These are phyloP conservation scores for Cylas formicarius DNA, from an alignment of 1,140 invertebrate genomes.

Conservation along the genomic window DNA sequence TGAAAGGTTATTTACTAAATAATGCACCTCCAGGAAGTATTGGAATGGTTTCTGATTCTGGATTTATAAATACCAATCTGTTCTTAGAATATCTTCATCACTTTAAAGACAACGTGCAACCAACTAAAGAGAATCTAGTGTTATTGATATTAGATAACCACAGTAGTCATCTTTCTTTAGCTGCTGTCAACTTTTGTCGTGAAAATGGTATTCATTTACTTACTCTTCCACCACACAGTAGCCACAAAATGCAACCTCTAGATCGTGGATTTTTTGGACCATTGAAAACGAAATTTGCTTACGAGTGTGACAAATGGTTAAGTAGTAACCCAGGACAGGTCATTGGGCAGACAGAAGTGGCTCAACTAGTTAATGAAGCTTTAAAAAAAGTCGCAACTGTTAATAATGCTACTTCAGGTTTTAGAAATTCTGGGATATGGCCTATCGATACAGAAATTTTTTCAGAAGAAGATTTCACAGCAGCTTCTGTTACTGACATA, in stretches of 20 bases:
- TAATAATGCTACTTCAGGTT: no score
- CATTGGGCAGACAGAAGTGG: no score
- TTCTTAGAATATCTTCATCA: slow-evolving; percentile 9
- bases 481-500: no score
- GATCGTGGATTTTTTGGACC: slow-evolving; percentile 3
- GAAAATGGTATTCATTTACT: not conserved
- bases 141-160: not conserved
- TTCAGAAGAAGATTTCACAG: no score
- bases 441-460: no score
- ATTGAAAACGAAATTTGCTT: slow-evolving; percentile 3
- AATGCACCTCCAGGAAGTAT: slow-evolving; percentile 17
- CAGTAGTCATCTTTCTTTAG: not conserved
- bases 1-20: slow-evolving; percentile 16
- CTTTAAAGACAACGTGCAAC: not conserved
- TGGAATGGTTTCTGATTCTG: slow-evolving; percentile 9
- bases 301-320: no score
- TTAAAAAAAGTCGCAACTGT: no score
- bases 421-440: no score
- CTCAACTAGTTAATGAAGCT: no score
- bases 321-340: no score
- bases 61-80: slow-evolving; percentile 15
- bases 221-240: not conserved
- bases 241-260: slow-evolving; percentile 3
- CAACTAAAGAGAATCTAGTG: slow-evolving; percentile 1
- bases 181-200: not conserved